Evolutionary conservation across 2,113 vertebrate genomes (phyloP).

Genomic region (Struthio camelus): DNA sequence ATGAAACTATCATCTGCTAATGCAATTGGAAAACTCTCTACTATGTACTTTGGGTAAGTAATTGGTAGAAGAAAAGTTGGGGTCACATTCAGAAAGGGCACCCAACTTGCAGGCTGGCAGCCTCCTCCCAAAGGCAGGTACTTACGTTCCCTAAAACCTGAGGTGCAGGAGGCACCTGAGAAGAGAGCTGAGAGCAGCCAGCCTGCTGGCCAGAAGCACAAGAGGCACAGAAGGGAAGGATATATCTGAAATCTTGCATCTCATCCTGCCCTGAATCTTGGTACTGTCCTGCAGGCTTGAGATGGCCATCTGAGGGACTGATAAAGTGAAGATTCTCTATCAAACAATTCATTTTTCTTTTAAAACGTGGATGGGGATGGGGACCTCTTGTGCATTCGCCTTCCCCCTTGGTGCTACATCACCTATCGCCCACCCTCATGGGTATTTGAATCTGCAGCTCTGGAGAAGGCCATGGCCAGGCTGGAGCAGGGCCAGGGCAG

Average conservation of each 20-base stretch:
- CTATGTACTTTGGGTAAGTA: not conserved
- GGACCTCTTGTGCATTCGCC: too few species aligned
- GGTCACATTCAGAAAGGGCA: not conserved
- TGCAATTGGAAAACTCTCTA: not conserved
- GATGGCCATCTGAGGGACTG: not conserved
- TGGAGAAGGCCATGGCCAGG: too few species aligned
- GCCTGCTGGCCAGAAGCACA: not conserved
- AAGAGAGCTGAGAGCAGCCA: not conserved
- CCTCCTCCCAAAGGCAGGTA: not conserved
- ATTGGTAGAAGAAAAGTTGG: not conserved
- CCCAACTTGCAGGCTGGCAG: not conserved
- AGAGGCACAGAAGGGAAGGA: not conserved
- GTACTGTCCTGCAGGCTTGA: not conserved
- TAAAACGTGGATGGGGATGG: too few species aligned
- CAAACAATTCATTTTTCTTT: too few species aligned
- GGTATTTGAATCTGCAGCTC: too few species aligned
- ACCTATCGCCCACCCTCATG: too few species aligned
- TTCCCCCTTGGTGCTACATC: too few species aligned
- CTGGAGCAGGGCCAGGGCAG: too few species aligned
- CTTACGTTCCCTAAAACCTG: not conserved
- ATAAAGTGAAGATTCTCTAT: not conserved
- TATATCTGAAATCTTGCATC: not conserved
- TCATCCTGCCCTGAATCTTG: not conserved
- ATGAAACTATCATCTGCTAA: not conserved
- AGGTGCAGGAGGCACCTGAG: not conserved